Evolutionary conservation across 1,140 invertebrate species (phyloP).

Genomic region (Ceratosolen solmsi): DNA sequence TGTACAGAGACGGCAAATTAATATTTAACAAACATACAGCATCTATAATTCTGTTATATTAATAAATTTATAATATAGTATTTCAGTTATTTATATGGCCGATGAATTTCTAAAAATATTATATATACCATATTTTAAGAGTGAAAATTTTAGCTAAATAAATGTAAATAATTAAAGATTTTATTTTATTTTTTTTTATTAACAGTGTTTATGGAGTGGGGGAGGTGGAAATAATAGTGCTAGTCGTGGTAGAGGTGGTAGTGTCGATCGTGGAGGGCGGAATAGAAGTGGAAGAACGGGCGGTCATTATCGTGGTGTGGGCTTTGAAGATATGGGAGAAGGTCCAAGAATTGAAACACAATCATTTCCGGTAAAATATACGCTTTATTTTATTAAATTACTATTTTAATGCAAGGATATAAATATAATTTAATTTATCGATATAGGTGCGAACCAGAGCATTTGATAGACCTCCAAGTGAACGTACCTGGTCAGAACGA

Average conservation of each 20-base stretch:
- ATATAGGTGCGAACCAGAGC: slow-evolving; percentile 64
- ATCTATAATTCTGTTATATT: no score
- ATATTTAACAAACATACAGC: no score
- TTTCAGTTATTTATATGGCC: no score
- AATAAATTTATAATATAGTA: no score
- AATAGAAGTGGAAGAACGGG: slow-evolving; percentile 76
- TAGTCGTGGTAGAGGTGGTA: slow-evolving; percentile 76
- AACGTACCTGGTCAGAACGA: slow-evolving; percentile 77
- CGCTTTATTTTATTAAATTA: slow-evolving; percentile 15
- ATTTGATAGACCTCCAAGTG: slow-evolving; percentile 71
- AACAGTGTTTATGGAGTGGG: slow-evolving; percentile 70
- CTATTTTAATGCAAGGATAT: no score
- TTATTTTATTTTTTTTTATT: no score
- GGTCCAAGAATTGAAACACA: slow-evolving; percentile 66
- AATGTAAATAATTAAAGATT: no score
- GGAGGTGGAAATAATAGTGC: slow-evolving; percentile 65
- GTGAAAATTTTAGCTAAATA: no score
- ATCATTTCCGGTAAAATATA: slow-evolving; percentile 67
- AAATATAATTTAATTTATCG: slow-evolving; percentile 33
- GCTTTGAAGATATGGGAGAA: slow-evolving; percentile 74
- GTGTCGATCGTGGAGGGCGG: slow-evolving; percentile 74
- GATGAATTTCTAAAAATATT: no score
- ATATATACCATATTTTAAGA: no score
- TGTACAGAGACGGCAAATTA: no score
- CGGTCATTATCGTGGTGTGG: slow-evolving; percentile 75